These are phyloP conservation scores for Cynaeus angustus DNA, from an alignment of 2,888 invertebrate genomes.

Conservation along the genomic window DNA sequence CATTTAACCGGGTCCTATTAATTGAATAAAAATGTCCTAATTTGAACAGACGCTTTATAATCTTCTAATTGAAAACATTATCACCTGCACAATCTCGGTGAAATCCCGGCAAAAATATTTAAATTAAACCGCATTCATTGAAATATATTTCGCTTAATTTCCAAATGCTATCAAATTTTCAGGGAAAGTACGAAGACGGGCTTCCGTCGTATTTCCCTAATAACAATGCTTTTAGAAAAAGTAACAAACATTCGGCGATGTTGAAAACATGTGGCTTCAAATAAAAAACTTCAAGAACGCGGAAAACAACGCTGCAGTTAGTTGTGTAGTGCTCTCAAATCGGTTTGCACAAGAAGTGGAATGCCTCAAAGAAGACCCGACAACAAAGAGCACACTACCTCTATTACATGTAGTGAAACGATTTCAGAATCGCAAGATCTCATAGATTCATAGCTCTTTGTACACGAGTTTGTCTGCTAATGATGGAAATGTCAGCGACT, in stretches of 20 bases:
- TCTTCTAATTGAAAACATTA: slow-evolving; percentile 43
- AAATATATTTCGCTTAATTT: slow-evolving; percentile 28
- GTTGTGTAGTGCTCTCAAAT: slow-evolving; percentile 54
- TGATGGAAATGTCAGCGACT: slow-evolving; percentile 43
- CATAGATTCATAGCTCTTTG: slow-evolving; percentile 49
- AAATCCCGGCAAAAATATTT: slow-evolving; percentile 14
- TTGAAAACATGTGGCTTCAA: slow-evolving; percentile 52
- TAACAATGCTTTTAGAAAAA: slow-evolving; percentile 42
- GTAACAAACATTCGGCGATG: slow-evolving; percentile 46
- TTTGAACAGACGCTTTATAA: slow-evolving; percentile 48
- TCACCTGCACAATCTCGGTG: slow-evolving; percentile 24
- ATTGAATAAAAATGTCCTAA: slow-evolving; percentile 59
- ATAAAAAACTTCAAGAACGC: slow-evolving; percentile 52
- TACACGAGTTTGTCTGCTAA: slow-evolving; percentile 36
- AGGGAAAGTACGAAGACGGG: slow-evolving; percentile 6
- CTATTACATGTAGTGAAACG: slow-evolving; percentile 20
- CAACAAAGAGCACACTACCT: slow-evolving; percentile 32
- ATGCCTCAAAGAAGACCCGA: slow-evolving; percentile 35
- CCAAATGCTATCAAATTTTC: slow-evolving; percentile 16
- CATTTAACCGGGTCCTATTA: slow-evolving; percentile 53
- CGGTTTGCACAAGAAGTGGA: slow-evolving; percentile 41
- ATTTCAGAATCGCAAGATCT: slow-evolving; percentile 27
- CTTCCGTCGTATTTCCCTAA: slow-evolving; percentile 33
- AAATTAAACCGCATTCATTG: slow-evolving; percentile 25
- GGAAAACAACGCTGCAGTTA: slow-evolving; percentile 54